Evolutionary conservation across 2,888 invertebrate species (phyloP).

Genomic region (Bedellia somnulentella): DNA sequence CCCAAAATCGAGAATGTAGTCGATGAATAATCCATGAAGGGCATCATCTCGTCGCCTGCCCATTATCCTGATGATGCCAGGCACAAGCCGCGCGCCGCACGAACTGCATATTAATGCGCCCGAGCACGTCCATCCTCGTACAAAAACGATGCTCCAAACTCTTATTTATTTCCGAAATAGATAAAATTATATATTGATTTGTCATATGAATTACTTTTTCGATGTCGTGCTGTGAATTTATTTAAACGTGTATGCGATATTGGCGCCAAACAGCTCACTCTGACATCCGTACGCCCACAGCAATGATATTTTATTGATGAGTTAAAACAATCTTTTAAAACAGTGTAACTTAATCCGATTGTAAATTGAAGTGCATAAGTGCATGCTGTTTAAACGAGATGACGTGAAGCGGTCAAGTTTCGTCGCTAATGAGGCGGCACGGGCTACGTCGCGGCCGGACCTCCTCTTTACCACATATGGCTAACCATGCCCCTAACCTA

Average conservation of each 20-base stretch:
- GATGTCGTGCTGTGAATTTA: conserved; percentile 16
- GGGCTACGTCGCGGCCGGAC: conserved; percentile 31
- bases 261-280: conserved; percentile 9
- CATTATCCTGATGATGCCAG: conserved; percentile 38
- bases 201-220: conserved; percentile 12
- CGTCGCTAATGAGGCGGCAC: conserved; percentile 42
- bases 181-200: conserved; percentile 6
- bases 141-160: conserved; percentile 9
- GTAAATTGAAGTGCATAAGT: no score
- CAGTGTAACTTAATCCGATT: no score
- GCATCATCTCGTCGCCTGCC: conserved; percentile 18
- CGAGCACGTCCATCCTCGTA: conserved; percentile 29
- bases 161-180: conserved; percentile 8
- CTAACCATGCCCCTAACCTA: no score
- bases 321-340: conserved; percentile 1
- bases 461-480: conserved; percentile 1
- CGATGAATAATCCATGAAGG: conserved; percentile 45
- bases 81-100: conserved; percentile 31
- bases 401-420: conserved; percentile 15
- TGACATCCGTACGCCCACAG: conserved; percentile 7
- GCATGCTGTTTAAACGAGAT: no score
- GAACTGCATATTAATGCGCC: conserved; percentile 50
- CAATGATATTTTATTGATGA: neutral
- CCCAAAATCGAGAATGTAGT: no score
- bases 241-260: no score